Conservation (phyloP, 2,797 vertebrate species). For the Hozukius guyotensis region DNA sequence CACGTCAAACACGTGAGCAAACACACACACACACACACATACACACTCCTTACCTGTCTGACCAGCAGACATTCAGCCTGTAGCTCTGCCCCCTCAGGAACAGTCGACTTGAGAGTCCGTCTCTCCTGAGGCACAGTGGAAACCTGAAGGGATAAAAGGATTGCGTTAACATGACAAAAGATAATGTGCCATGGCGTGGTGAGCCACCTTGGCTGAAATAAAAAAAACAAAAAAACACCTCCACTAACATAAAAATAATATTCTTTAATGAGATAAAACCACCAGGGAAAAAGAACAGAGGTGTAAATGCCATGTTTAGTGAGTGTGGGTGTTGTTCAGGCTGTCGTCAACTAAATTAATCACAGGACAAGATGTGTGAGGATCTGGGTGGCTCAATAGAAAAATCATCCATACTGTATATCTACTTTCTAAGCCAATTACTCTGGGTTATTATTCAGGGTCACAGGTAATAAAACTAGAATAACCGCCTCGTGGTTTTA, state of each 20-base stretch:
- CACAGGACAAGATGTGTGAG: neutral
- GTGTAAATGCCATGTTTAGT: neutral
- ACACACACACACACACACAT: neutral
- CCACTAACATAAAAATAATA: neutral
- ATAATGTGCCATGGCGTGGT: neutral
- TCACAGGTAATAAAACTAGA: neutral
- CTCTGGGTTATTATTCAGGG: neutral
- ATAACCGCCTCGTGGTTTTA: too few species aligned
- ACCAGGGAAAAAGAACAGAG: neutral
- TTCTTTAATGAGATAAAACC: neutral
- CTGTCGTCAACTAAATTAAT: neutral
- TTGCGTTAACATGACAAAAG: neutral
- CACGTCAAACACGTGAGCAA: neutral
- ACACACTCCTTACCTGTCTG: constrained; percentile 89
- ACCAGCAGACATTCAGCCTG: constrained; percentile 95
- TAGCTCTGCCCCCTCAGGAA: constrained; percentile 92
- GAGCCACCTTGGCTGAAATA: neutral
- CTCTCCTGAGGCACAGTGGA: constrained; percentile 92
- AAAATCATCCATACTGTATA: neutral
- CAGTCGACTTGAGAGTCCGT: constrained; percentile 91
- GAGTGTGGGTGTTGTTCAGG: neutral
- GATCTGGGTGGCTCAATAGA: neutral
- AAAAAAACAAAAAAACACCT: neutral
- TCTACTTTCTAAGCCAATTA: neutral
- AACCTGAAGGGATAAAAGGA: constrained; percentile 76